Conservation (phyloP, 2,888 invertebrate species). For the Campoletis raptor region DNA sequence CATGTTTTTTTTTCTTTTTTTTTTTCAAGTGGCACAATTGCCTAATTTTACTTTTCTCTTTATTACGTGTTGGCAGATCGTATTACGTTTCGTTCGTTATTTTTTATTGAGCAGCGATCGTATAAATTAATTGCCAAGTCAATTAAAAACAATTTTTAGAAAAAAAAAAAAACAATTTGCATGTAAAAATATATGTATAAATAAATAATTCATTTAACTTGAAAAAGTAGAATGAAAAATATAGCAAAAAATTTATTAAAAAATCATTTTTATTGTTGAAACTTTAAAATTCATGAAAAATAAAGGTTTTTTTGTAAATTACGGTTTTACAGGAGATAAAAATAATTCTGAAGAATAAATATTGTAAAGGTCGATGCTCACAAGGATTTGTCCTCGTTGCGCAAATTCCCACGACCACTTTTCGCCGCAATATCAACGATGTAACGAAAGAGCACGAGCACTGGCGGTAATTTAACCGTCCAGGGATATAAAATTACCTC, state of each 20-base stretch:
- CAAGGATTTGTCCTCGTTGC: constrained; percentile 4
- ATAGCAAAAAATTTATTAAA: not conserved
- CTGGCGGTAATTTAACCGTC: constrained; percentile 71
- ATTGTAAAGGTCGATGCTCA: not conserved
- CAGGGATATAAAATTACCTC: constrained; percentile 70
- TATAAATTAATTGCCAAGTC: not conserved
- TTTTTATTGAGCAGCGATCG: not conserved
- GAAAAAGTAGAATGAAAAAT: not conserved
- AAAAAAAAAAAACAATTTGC: not conserved
- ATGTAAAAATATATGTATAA: not conserved
- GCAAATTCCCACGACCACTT: constrained; percentile 70
- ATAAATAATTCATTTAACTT: not conserved
- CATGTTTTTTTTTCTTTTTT: not conserved
- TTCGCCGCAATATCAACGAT: constrained; percentile 65
- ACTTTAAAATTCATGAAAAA: not conserved
- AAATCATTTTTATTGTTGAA: not conserved
- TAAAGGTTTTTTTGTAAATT: not conserved
- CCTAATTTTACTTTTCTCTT: not conserved
- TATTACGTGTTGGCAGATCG: not conserved
- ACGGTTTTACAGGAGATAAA: not conserved
- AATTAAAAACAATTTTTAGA: not conserved
- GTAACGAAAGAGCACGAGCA: constrained; percentile 18
- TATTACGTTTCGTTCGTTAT: not conserved
- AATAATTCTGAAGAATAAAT: not conserved
- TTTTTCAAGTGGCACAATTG: not conserved